These are phyloP conservation scores for Mellivora capensis DNA, from an alignment of 2,113 vertebrate species.

Conservation along the genomic window DNA sequence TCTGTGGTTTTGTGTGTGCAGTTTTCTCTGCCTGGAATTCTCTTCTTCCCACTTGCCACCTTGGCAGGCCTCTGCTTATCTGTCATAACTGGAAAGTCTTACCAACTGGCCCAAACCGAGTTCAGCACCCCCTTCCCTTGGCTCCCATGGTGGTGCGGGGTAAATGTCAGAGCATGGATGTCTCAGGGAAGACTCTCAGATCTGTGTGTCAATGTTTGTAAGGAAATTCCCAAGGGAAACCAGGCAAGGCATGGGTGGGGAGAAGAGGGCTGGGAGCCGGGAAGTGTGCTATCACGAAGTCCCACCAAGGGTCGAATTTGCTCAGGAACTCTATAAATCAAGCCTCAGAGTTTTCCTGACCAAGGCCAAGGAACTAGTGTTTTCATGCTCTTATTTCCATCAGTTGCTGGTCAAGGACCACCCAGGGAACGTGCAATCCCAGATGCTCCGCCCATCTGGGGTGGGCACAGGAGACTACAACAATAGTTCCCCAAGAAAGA, in stretches of 20 bases:
- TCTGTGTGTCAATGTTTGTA: background rate
- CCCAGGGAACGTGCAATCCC: background rate
- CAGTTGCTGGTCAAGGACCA: background rate
- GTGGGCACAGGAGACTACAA: background rate
- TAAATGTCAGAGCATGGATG: background rate
- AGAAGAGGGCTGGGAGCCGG: background rate
- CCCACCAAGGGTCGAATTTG: background rate
- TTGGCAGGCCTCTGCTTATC: background rate
- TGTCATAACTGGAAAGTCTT: background rate
- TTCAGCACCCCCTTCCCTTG: background rate
- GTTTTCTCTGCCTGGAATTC: background rate
- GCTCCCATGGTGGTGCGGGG: background rate
- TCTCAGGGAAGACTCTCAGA: background rate
- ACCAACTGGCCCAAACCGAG: background rate
- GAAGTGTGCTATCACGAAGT: background rate
- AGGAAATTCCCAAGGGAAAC: constrained; percentile 19
- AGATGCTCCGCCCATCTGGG: background rate
- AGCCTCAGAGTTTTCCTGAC: background rate
- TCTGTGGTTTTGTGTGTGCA: background rate
- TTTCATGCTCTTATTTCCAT: background rate
- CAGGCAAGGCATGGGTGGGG: background rate
- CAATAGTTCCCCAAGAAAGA: background rate
- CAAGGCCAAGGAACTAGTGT: background rate
- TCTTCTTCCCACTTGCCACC: background rate
- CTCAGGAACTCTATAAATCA: constrained; percentile 7